Evolutionary conservation across 2,113 vertebrate genomes (phyloP), one percentile per base, ranked within the genome.

Genomic region (Corapipo altera): DNA sequence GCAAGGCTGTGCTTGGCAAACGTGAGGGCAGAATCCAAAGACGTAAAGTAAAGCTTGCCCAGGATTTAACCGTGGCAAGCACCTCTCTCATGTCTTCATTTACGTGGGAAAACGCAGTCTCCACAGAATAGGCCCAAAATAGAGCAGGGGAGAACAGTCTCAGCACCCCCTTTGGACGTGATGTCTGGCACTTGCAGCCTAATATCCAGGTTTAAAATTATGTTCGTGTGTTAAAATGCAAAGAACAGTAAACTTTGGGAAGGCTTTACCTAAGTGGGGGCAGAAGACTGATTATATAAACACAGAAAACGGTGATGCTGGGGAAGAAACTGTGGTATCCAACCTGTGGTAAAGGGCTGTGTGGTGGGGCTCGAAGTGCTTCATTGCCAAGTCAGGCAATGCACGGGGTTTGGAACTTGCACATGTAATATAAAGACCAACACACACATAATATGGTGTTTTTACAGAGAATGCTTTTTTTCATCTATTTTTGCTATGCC

Each of bases 401-500:
- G 6, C n/a, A 12, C 2, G 1, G 7, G 24, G 71, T 18, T 49
- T 79, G 65, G 33, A 55, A 15, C 69, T 57, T 72, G 43, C 52
- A 4, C 87, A 18, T 70, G 32, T 66, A 35, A 35, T 33, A 16
- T 14, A 6, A 78, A 57, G 78, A 74, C 61, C 88, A 76, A 67
- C 75, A 64, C 77, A 52, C 66, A 48, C 37, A 8, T 26, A 37
- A 37, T 5, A 33, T 5, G 43, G 18, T 30, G 66, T 97, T 95
- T 92, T 95, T 82, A 85, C 76, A 66, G 24, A 74, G 30, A 95
- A 78, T 64, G 72, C 18, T 70, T 58, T 88, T 88, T 80, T 86
- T 87, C 66, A 80, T 93, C 81, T 95, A 61, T 75, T 95, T 96
- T 95, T 97, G 69, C 83, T 91, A 91, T 10, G 74, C 70, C 79